Base-by-base conservation (phyloP, 2,797 vertebrate species). In the Geotrypetes seraphini region DNA sequence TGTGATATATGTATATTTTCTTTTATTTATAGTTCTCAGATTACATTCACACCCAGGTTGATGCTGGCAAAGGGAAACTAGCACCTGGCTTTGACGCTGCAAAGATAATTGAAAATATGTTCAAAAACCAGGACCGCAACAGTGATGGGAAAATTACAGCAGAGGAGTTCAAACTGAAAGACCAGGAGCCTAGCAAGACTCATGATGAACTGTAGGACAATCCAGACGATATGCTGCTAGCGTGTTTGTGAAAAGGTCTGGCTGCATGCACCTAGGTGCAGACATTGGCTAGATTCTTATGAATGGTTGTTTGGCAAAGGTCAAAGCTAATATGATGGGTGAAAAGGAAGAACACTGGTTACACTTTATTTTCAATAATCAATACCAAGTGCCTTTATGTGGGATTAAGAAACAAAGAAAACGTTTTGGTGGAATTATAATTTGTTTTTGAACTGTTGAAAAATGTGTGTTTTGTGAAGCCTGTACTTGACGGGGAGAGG, bases 41-140 rank as follows among this genome's bases (percentile, higher is more conserved):
- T 26, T 99, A 97, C 69, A 99, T 99, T 53, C 64, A 83, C 20
- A 71, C 45, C 12, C 96, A 98, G 47, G 94, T 99, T 5, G 75
- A 69, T 2, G 84, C 88, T 10, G 95, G 93, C 7, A 90, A 86
- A 74, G 94, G 96, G 22, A 93, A 90, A 29, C 80, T 99, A n/a
- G 93, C 93, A 11, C 96, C 96, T 1, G 96, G 96, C 3, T 97
- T 93, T 17, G 90, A 95, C 22, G 71, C 89, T 4, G 71, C 88
- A 8, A 86, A 79, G 50, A 94, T 98, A 5, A 87, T 99, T 35
- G 87, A 91, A 54, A 97, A 95, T 49, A 99, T 99, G 92, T 99
- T 94, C 66, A 78, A 78, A 60, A 98, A 97, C 68, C 96, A 99
- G 74, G 96, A 99, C 68, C 83, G 92, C 11, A 71, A 97, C 10